Evolutionary conservation across 1,140 invertebrate genomes (phyloP), one percentile per base, ranked within the genome.

Genomic region (Cyclina sinensis): DNA sequence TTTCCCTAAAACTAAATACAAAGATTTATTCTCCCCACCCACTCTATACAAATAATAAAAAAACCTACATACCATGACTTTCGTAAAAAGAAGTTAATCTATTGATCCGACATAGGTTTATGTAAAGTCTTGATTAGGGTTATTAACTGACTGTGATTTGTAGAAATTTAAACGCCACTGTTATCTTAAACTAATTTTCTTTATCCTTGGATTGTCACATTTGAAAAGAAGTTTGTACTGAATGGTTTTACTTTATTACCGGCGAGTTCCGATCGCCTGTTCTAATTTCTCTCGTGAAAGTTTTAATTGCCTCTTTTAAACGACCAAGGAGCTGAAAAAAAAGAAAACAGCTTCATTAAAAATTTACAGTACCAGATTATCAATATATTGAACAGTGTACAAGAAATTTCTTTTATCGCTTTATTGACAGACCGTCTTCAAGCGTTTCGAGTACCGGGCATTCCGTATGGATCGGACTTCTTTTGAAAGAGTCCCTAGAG

Each of bases 101-200:
- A 65, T 65, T 65, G 30, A 65, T 65, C 59, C 59, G 27, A 65
- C 59, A 65, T 65, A 54, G 51, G 21, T 54, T 54, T 54, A 54
- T 54, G 51, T 54, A 12, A 65, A 65, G 30, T 27, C 59, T 65
- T 65, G 59, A 65, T 65, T 65, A 65, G 24, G n/a, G 5, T 11
- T 65, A 65, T 65, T 65, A 65, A 65, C 59, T 30, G 30, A 21
- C 30, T 30, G 24, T 4, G 59, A 35, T 65, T 27, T 65, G n/a
- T 18, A 30, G 59, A 65, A 65, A 65, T 30, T 4, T n/a, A 35
- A 27, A 30, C 59, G 24, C 11, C 24, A 65, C 59, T 65, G 5
- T 65, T 65, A 65, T 65, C 30, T 65, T 35, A 7, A 65, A 65
- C 59, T 65, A 65, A 65, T 65, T n/a, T 65, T 65, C 59, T 65